Base-by-base conservation (phyloP, 2,888 invertebrate genomes). In the Perizoma affinitatum region DNA sequence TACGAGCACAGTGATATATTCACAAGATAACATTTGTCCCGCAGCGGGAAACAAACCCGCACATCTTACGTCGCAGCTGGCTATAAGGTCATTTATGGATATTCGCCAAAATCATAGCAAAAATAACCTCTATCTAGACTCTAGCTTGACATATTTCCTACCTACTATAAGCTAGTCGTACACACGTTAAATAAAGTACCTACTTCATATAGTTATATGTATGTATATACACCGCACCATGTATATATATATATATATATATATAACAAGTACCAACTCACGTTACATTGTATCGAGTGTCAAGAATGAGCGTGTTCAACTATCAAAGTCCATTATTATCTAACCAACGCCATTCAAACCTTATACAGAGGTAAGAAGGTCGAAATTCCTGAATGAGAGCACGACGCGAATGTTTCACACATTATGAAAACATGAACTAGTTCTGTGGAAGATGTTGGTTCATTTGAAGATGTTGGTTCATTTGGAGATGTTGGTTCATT, bases 401-500 rank as follows among this genome's bases (percentile, higher is more conserved):
- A 4, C 69, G 67, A 68, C 75, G 75, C 80, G 79, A 35, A 82
- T 84, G 83, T 83, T 81, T 76, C 74, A 73, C 75, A 73, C 78
- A 79, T 80, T 79, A 79, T 77, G 79, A 83, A 81, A 83, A 85
- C 83, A 82, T 82, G 81, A 79, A 79, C 78, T 82, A 77, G 80
- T 81, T 77, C 72, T 79, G 78, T 10, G 81, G 74, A 65, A 69
- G 69, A 57, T 61, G 67, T 61, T 58, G 46, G 65, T 54, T 57
- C 61, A 50, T 50, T 54, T 11, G 54, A 42, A 53, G n/a, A n/a
- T n/a, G n/a, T n/a, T n/a, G n/a, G n/a, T n/a, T n/a, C n/a, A n/a
- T n/a, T n/a, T n/a, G 78, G 65, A 69, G 69, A 57, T 61, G 67
- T 61, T 58, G 46, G 65, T 54, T 57, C 61, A 50, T 50, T 54